Evolutionary conservation across 2,113 vertebrate genomes (phyloP).

Genomic region (Pardalotus punctatus): DNA sequence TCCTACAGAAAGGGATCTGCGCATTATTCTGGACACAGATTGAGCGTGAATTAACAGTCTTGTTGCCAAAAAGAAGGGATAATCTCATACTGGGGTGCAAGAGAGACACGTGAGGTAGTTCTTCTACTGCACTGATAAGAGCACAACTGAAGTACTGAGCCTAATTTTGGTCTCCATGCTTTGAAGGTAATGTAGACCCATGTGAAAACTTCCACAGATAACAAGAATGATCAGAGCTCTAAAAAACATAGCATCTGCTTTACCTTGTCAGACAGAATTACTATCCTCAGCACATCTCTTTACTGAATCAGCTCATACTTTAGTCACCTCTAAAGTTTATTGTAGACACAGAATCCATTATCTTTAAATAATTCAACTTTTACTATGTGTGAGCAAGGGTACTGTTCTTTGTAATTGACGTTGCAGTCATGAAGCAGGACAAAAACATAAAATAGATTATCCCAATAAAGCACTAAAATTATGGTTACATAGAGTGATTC

Average conservation of each 20-base stretch:
- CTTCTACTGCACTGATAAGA: background rate
- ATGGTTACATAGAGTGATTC: background rate
- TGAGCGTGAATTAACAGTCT: background rate
- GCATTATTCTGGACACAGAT: background rate
- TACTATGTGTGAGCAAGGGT: background rate
- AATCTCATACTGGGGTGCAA: background rate
- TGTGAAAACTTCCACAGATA: background rate
- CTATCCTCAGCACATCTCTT: slow-evolving; percentile 21
- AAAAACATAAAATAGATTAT: slow-evolving; percentile 48
- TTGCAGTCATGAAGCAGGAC: background rate
- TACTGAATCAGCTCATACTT: slow-evolving; percentile 50
- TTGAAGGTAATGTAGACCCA: background rate
- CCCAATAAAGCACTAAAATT: slow-evolving; percentile 45
- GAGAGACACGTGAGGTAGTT: background rate
- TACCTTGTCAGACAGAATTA: background rate
- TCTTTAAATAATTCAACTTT: slow-evolving; percentile 19
- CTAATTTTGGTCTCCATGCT: background rate
- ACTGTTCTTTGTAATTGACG: background rate
- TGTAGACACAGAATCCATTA: background rate
- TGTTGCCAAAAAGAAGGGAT: background rate
- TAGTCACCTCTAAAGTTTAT: slow-evolving; percentile 16
- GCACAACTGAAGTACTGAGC: background rate
- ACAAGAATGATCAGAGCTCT: background rate
- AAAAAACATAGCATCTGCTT: background rate
- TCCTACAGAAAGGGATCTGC: background rate